These are phyloP conservation scores for Melanostoma mellinum DNA, from an alignment of 2,888 invertebrate genomes.

Conservation along the genomic window DNA sequence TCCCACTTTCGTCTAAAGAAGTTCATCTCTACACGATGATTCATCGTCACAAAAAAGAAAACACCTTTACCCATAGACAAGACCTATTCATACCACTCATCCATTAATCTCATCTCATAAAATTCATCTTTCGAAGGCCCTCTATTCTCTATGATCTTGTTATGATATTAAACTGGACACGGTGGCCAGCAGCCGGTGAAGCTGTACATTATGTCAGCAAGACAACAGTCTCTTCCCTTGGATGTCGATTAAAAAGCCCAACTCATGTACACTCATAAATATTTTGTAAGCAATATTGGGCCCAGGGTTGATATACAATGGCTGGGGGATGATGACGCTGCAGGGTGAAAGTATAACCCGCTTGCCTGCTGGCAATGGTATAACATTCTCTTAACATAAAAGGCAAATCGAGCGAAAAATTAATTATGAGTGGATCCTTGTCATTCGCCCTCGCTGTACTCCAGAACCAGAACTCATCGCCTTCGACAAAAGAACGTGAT, in stretches of 20 bases:
- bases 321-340: slow-evolving; percentile 18
- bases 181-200: neutral
- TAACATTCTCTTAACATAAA: slow-evolving; percentile 51
- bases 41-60: slow-evolving; percentile 37
- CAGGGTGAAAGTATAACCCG: slow-evolving; percentile 47
- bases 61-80: slow-evolving; percentile 3
- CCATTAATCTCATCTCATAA: slow-evolving; percentile 71
- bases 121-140: slow-evolving; percentile 31
- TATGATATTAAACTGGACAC: slow-evolving; percentile 52
- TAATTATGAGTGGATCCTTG: slow-evolving; percentile 73
- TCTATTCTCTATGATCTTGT: slow-evolving; percentile 41
- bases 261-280: slow-evolving; percentile 64
- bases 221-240: slow-evolving; percentile 46
- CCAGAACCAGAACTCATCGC: slow-evolving; percentile 38
- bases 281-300: slow-evolving; percentile 58
- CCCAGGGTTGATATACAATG: slow-evolving; percentile 4
- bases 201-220: slow-evolving; percentile 13
- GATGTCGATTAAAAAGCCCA: slow-evolving; percentile 53
- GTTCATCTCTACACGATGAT: slow-evolving; percentile 53
- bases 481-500: slow-evolving; percentile 67
- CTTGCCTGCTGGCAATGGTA: slow-evolving; percentile 6
- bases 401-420: slow-evolving; percentile 73
- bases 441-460: slow-evolving; percentile 35
- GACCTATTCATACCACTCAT: slow-evolving; percentile 19
- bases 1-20: slow-evolving; percentile 19